Percentiles rank a stretch among this genome's conserved stretches.
Conservation (phyloP, 2,888 invertebrate species). For the Diarsia dahlii region DNA sequence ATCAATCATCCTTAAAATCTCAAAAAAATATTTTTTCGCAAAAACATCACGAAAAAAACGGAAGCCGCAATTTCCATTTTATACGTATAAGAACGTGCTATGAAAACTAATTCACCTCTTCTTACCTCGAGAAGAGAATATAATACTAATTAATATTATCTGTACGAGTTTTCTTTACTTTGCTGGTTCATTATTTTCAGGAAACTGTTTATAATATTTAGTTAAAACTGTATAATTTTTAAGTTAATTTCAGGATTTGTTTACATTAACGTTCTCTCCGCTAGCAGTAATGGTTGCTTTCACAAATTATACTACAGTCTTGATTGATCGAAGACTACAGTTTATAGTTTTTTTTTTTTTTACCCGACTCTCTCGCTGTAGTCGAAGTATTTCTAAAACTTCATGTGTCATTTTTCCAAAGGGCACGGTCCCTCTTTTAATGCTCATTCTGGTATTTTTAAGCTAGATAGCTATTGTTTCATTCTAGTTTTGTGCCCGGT, state of each 20-base stretch:
- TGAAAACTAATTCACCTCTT: slow-evolving; percentile 36
- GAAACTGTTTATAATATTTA: slow-evolving; percentile 12
- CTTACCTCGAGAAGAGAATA: slow-evolving; percentile 2
- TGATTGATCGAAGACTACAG: no score
- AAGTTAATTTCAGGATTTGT: neutral
- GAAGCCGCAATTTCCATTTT: slow-evolving; percentile 31
- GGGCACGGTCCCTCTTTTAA: no score
- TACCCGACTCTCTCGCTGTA: no score
- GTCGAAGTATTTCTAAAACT: no score
- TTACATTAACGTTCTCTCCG: neutral
- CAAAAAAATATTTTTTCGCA: neutral
- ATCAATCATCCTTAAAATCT: neutral
- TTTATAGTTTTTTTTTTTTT: no score
- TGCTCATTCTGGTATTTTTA: no score
- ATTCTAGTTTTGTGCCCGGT: no score
- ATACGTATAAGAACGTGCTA: slow-evolving; percentile 38
- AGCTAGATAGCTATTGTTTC: no score
- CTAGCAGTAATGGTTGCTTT: neutral
- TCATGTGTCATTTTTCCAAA: no score
- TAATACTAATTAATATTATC: slow-evolving; percentile 46
- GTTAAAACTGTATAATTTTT: neutral
- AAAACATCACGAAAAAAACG: slow-evolving; percentile 1
- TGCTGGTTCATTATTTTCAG: slow-evolving; percentile 18
- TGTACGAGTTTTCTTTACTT: slow-evolving; percentile 23
- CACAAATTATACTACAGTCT: no score